Evolutionary conservation across 2,888 invertebrate genomes (phyloP), one percentile per base, ranked within the genome.

Genomic region (Neria commutata): DNA sequence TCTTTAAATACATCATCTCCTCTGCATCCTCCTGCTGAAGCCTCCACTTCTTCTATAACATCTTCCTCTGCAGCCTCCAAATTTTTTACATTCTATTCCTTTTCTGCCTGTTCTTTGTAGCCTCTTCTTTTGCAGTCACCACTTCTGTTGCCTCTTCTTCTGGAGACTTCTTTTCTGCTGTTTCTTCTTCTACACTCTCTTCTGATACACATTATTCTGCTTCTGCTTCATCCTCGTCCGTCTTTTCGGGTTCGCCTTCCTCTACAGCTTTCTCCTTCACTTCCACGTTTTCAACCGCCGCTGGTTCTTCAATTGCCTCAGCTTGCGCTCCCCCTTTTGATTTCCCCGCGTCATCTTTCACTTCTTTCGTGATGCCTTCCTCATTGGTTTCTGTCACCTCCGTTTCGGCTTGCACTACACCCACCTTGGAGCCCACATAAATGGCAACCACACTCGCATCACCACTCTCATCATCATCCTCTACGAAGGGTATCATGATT

Each of bases 361-460:
- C 29, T 10, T 17, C 47, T 37, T 45, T 26, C 1, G 14, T 17
- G 17, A 37, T 1, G 25, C 45, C 17, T 26, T 23, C 33, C 10
- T n/a, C 42, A 33, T 3, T 29, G 19, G 3, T 47, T 47, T 26
- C 49, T 10, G 14, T 19, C 16, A 17, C 40, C 16, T 42, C 37
- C n/a, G 52, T 45, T 3, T 42, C 33, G 11, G 19, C 23, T 37
- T 23, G 17, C 6, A 21, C 21, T 21, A 14, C 21, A 14, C 14
- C 54, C 62, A 85, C 82, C 79, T 83, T 83, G 4, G 83, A 75
- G 4, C 83, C 84, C n/a, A 81, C 74, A 69, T 89, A 88, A 63
- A 89, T 86, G 6, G 89, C 90, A 60, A 90, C 68, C 71, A 88
- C 85, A 50, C 89, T 86, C 67, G 90, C 88, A 1, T 83, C 84